Percentiles rank a stretch among this genome's conserved stretches.
Conservation (phyloP, 2,888 invertebrate genomes). For the Ophonus ardosiacus region DNA sequence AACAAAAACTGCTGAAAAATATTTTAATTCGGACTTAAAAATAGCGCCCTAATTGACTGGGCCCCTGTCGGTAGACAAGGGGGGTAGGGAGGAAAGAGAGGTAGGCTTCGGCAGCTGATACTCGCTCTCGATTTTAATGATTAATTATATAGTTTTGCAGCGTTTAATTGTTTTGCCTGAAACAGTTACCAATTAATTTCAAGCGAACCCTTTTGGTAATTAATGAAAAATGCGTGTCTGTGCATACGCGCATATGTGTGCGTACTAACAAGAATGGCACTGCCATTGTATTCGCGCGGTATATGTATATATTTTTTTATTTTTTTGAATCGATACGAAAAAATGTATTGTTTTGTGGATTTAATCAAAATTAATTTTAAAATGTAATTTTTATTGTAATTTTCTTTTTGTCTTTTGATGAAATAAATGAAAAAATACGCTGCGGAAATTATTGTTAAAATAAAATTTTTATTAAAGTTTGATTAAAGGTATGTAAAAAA, state of each 20-base stretch:
- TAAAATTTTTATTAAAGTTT: conserved; percentile 10
- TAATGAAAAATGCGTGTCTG: conserved; percentile 39
- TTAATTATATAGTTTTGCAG: conserved; percentile 48
- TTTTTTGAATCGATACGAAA: conserved; percentile 31
- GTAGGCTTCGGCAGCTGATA: conserved; percentile 34
- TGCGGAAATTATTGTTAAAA: conserved; percentile 7
- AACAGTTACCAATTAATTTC: conserved; percentile 41
- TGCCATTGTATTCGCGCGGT: conserved; percentile 3
- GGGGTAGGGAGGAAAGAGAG: neutral
- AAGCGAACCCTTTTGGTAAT: conserved; percentile 40
- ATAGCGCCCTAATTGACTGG: conserved; percentile 56
- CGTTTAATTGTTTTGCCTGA: conserved; percentile 36
- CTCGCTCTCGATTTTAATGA: conserved; percentile 36
- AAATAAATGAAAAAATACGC: conserved; percentile 32
- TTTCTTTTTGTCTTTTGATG: conserved; percentile 41
- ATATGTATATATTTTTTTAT: conserved; percentile 21
- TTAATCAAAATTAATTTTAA: conserved; percentile 47
- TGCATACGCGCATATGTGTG: conserved; percentile 18
- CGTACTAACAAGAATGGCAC: conserved; percentile 24
- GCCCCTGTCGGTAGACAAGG: neutral
- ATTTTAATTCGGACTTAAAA: conserved; percentile 53
- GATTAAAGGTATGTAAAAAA: conserved; percentile 19
- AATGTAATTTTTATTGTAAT: conserved; percentile 50
- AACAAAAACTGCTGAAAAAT: conserved; percentile 50
- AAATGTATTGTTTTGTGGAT: conserved; percentile 39